Conservation (phyloP, 2,113 vertebrate species). For the Girardinichthys multiradiatus region DNA sequence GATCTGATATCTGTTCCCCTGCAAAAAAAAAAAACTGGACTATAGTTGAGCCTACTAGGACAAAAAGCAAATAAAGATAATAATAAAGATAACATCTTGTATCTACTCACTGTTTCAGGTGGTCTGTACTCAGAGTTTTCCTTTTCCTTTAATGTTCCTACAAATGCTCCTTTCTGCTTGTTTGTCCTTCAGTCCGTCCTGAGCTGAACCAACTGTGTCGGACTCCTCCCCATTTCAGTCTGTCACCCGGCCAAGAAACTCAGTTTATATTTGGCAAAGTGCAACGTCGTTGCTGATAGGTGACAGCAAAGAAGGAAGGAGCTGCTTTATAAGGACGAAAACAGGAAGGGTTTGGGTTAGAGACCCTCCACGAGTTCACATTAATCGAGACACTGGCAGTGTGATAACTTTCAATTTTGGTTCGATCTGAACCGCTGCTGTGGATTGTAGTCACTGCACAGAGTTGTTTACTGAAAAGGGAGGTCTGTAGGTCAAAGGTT, state of each 20-base stretch:
- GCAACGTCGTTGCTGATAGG: constrained; percentile 30
- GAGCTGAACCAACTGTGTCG: constrained; percentile 36
- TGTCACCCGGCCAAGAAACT: constrained; percentile 68
- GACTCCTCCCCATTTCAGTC: constrained; percentile 72
- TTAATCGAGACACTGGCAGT: not conserved
- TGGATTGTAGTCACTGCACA: not conserved
- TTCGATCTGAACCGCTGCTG: not conserved
- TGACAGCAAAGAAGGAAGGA: constrained; percentile 11
- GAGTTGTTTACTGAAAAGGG: not conserved
- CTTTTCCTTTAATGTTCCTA: constrained; percentile 13
- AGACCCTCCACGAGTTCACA: not conserved
- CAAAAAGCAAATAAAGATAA: not conserved
- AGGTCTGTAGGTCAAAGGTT: constrained; percentile 9
- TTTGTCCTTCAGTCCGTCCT: constrained; percentile 82
- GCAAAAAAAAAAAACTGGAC: not conserved
- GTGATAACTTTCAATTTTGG: too few species aligned
- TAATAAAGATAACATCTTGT: not conserved
- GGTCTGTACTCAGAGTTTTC: constrained; percentile 8
- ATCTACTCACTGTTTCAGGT: constrained; percentile 53
- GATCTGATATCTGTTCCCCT: not conserved
- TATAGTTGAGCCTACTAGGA: not conserved
- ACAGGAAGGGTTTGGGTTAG: not conserved
- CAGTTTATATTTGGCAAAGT: constrained; percentile 81
- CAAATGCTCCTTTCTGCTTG: constrained; percentile 40
- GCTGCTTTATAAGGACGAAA: not conserved